Conservation (phyloP, 2,113 vertebrate genomes). For the Leptobrachium ailaonicum region DNA sequence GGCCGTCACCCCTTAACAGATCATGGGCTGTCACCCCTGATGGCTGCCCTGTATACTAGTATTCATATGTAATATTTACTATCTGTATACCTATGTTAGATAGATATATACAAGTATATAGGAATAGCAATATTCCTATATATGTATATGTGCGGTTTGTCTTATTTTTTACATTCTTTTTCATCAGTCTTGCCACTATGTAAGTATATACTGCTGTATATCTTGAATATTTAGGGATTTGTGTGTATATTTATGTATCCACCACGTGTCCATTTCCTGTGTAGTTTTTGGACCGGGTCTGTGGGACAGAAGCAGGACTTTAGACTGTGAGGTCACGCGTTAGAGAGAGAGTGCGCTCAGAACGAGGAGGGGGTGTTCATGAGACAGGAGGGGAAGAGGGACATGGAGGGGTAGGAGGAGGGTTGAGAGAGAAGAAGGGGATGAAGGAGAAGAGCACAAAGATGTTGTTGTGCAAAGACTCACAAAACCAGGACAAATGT, state of each 20-base stretch:
- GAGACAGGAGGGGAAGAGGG: background rate
- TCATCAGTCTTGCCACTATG: no score
- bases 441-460: background rate
- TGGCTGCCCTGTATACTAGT: no score
- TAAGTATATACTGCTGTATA: background rate
- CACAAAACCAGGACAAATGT: background rate
- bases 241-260: background rate
- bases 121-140: no score
- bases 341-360: background rate
- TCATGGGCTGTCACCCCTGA: no score
- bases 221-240: background rate
- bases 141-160: no score
- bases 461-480: background rate
- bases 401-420: background rate
- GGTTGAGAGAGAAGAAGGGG: background rate
- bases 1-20: no score
- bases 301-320: constrained; percentile 17
- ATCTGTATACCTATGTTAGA: no score
- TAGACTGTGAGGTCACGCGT: constrained; percentile 28
- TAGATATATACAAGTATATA: no score
- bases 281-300: constrained; percentile 27
- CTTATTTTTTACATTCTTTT: no score
- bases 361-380: background rate
- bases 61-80: no score
- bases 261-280: constrained; percentile 31